Evolutionary conservation across 2,113 vertebrate genomes (phyloP), one percentile per base, ranked within the genome.

Genomic region (Columba livia): DNA sequence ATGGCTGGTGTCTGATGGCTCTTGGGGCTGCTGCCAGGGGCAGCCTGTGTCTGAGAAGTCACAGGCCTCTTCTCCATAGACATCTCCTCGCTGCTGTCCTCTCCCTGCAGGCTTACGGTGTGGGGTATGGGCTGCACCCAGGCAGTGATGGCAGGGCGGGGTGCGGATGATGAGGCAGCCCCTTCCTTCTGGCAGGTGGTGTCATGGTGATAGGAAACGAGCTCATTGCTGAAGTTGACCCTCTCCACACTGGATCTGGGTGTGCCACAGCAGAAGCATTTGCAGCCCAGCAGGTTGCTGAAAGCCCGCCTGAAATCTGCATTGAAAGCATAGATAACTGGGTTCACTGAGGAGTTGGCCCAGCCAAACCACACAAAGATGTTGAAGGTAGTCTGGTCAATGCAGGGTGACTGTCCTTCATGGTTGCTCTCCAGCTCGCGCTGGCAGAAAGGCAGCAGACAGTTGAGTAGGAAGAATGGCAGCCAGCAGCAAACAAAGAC

Each of bases 401-500:
- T 75, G 9, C 98, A 99, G 50, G 94, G 92, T 7, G 94, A 82
- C 36, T 81, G 88, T 36, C 28, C 93, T 17, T 90, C 64, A 3
- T 8, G n/a, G 44, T 64, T 32, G 7, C 36, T 54, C 25, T 88
- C 26, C 0, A 20, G 44, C 40, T 2, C 11, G 1, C 87, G 79
- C 26, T 95, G 96, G 57, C 98, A 99, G 96, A 99, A 98, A 10
- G 98, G 98, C 38, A 98, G 95, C 95, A 98, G 96, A 62, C 98
- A 99, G 93, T 98, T 99, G 47, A 99, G 97, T 20, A 99, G 96
- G 88, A 99, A 99, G 38, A 99, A 99, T 2, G 98, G 98, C 70
- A 99, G 96, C 98, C 98, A 98, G 97, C 98, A 99, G 88, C 98
- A 98, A 24, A 99, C 98, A 9, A 99, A 99, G 51, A 98, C 98